Percentiles rank a stretch among this genome's conserved stretches.
phyloP scores from a whole-genome alignment of 2,113 vertebrate genomes.

The Antechinus flavipes region DNA sequence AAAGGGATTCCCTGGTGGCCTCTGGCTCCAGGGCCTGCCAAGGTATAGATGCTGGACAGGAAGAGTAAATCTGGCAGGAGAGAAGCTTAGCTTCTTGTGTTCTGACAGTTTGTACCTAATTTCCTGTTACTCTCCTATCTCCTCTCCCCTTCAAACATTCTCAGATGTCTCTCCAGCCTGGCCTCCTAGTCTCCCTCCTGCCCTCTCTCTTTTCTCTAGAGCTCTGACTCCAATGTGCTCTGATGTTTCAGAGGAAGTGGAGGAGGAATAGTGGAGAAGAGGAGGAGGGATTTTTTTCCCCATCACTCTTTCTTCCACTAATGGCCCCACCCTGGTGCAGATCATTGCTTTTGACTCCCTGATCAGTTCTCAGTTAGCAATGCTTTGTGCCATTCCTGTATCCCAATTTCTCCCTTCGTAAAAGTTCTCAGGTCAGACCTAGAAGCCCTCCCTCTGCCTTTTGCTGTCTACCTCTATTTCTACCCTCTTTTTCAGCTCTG shows the following conservation, averaged over 20 bases:
- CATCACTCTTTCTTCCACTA: neutral
- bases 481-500: neutral
- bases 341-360: too few species aligned
- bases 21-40: conserved; percentile 43
- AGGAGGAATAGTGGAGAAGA: neutral
- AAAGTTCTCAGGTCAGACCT: neutral
- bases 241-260: neutral
- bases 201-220: neutral
- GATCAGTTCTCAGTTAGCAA: neutral
- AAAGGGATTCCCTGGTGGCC: neutral
- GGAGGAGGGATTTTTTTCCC: neutral
- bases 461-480: neutral
- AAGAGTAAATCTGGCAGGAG: conserved; percentile 40
- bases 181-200: conserved; percentile 38
- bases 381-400: neutral
- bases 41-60: conserved; percentile 55
- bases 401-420: neutral
- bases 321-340: neutral
- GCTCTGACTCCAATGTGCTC: neutral
- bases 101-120: conserved; percentile 53
- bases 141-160: conserved; percentile 59
- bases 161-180: conserved; percentile 63
- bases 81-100: neutral
- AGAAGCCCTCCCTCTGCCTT: neutral
- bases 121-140: neutral